These are phyloP conservation scores for Chelonoidis abingdonii DNA, from an alignment of 2,113 vertebrate species.

Conservation along the genomic window DNA sequence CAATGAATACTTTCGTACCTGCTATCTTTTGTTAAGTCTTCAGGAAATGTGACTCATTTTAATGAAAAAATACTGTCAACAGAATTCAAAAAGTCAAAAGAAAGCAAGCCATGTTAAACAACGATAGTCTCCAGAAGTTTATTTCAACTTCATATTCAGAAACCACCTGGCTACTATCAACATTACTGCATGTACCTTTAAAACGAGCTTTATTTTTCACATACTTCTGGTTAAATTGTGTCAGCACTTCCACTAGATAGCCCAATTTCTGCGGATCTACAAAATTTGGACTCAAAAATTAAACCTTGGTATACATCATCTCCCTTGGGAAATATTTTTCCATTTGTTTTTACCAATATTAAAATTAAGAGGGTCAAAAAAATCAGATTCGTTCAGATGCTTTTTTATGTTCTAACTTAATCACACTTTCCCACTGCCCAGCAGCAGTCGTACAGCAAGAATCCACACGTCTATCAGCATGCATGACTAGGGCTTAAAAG, in stretches of 20 bases:
- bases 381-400: neutral
- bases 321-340: neutral
- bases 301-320: neutral
- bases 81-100: neutral
- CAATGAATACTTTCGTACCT: conserved; percentile 1
- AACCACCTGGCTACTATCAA: neutral
- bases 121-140: neutral
- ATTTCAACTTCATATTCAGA: neutral
- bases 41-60: neutral
- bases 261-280: neutral
- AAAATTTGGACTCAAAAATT: neutral
- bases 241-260: neutral
- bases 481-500: neutral
- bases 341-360: neutral
- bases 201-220: neutral
- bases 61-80: neutral
- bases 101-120: neutral
- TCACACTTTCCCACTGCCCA: neutral
- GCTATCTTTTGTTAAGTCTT: neutral
- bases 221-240: neutral
- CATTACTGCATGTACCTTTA: neutral
- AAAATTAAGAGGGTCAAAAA: neutral
- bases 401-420: neutral
- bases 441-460: neutral
- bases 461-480: neutral